Evolutionary conservation across 2,797 vertebrate genomes (phyloP), one percentile per base, ranked within the genome.

Genomic region (Malurus leucopterus): DNA sequence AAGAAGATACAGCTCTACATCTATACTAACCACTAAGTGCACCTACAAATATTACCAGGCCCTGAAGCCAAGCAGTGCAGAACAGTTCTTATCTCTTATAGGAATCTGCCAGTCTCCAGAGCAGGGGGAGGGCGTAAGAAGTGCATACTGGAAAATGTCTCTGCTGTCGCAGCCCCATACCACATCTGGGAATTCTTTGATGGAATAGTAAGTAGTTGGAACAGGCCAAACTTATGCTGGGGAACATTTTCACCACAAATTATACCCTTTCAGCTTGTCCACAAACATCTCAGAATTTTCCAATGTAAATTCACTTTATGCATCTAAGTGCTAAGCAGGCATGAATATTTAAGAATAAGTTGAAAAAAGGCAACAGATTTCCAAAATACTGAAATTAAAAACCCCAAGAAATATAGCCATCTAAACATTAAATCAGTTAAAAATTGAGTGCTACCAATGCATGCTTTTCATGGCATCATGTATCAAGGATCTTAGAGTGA

Each of bases 21-120:
- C 41, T 44, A 5, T 1, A 51, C 6, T 32, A 30, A 54, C 11
- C 38, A 47, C 8, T 20, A 58, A 78, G 24, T 6, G 32, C 26
- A n/a, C 38, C 41, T 44, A 34, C 51, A 79, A 92, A 38, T 6
- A 30, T n/a, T 13, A 47, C 21, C 29, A 61, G 47, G 18, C 46
- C 23, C 27, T 1, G 2, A 36, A 91, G 29, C 20, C 46, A 80
- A 86, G 51, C 36, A 73, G 23, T 4, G 13, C 38, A 85, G n/a
- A 87, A 53, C 9, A 44, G 29, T 18, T 79, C 0, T 0, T n/a
- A 30, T 11, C 22, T 59, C 49, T 55, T 26, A 26, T 0, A 61
- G 58, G 19, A 59, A 64, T 9, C 19, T 27, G 15, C 6, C 62
- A 6, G 21, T 24, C 49, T 47, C 46, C 58, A 61, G 16, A 68